Base-by-base conservation (phyloP, 2,888 invertebrate species). In the Pantelozetes paolii region DNA sequence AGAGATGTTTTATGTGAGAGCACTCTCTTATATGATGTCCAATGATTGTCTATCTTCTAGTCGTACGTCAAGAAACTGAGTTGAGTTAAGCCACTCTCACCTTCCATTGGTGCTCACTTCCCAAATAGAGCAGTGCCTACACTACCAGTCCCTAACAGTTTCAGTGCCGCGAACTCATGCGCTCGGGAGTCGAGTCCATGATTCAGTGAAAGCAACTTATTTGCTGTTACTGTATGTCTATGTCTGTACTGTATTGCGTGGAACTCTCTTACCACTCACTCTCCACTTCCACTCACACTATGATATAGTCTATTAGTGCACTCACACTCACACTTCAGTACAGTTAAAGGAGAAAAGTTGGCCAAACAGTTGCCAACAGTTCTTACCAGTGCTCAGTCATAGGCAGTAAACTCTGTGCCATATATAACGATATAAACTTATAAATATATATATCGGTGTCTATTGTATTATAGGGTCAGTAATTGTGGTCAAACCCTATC, bases 11-110 rank as follows among this genome's bases (percentile, higher is more conserved):
- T 32, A 32, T 32, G n/a, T 28, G 59, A 62, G 42, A 40, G 67
- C 67, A 67, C 11, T 42, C 67, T 67, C 67, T 67, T 32, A 62
- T 5, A 62, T 67, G 13, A n/a, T 15, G n/a, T 23, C 67, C 67
- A 67, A 67, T 67, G 67, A 67, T 36, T 67, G 67, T 67, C 67
- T 67, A 67, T 67, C 67, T 67, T 67, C 32, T 67, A 67, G 67
- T 40, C 9, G 67, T 67, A 67, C 67, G 67, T 67, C 67, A 67
- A 67, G 36, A 67, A 67, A 67, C 32, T 67, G 15, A 67, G 67
- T 67, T 67, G 32, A 67, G 67, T 67, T 67, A 42, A 36, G 20
- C 42, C 32, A 67, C 67, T 67, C 67, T 67, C 67, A 40, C 36
- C 67, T 62, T 67, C 67, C 40, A 67, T 67, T 67, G 67, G 67